phyloP scores from a whole-genome alignment of 2,888 invertebrate species.

The Athalia cordata region DNA sequence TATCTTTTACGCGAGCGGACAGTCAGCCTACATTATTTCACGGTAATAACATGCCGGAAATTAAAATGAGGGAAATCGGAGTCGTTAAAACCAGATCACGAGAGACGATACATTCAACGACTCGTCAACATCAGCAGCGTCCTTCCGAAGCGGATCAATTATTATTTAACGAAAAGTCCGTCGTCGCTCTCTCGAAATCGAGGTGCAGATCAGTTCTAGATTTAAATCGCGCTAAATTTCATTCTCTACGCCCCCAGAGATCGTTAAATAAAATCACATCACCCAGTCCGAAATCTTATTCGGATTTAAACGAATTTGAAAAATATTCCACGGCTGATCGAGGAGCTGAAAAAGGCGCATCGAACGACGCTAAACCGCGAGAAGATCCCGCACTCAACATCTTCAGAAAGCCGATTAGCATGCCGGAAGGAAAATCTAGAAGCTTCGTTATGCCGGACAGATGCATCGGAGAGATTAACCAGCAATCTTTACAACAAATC shows the following conservation, averaged over 20 bases:
- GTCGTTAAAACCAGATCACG: slow-evolving; percentile 17
- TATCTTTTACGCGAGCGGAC: slow-evolving; percentile 19
- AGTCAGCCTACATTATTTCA: slow-evolving; percentile 34
- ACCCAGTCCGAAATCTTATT: slow-evolving; percentile 17
- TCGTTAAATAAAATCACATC: slow-evolving; percentile 19
- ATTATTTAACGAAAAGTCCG: neutral
- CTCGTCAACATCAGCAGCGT: neutral
- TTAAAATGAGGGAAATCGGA: slow-evolving; percentile 6
- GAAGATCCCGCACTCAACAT: neutral
- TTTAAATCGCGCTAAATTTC: slow-evolving; percentile 22
- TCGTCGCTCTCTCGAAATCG: neutral
- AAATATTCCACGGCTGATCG: neutral
- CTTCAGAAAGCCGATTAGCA: slow-evolving; percentile 48
- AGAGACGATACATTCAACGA: neutral
- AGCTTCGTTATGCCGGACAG: slow-evolving; percentile 67
- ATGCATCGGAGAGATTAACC: slow-evolving; percentile 41
- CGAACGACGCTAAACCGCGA: neutral
- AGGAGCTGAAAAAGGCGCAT: neutral
- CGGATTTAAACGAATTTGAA: slow-evolving; percentile 5
- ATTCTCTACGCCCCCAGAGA: slow-evolving; percentile 11
- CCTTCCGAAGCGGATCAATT: neutral
- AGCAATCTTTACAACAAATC: slow-evolving; percentile 12
- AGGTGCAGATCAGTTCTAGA: slow-evolving; percentile 37
- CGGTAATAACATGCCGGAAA: slow-evolving; percentile 3
- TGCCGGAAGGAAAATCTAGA: slow-evolving; percentile 66